Percentiles rank a stretch among this genome's conserved stretches.
Evolutionary conservation across 2,113 vertebrate genomes (phyloP).

Genomic region (Pelodiscus sinensis): DNA sequence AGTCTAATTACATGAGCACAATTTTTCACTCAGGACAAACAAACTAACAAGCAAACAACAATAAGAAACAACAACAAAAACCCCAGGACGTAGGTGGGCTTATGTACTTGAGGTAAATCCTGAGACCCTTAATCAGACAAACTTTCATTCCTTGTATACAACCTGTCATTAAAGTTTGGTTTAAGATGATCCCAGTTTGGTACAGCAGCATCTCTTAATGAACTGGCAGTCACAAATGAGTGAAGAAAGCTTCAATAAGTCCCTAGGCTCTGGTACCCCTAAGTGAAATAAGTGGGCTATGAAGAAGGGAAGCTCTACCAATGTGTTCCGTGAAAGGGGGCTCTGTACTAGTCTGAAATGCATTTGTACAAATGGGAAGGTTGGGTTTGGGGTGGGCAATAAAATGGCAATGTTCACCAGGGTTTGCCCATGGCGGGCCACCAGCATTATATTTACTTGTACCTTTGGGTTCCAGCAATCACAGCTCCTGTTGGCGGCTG

Average conservation of each 20-base stretch:
- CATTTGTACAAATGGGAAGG: not conserved
- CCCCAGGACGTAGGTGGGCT: not conserved
- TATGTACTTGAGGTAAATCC: not conserved
- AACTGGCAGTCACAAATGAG: not conserved
- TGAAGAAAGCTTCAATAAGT: rapidly evolving
- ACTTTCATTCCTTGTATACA: not conserved
- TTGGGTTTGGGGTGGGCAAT: too few species aligned
- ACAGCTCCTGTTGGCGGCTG: too few species aligned
- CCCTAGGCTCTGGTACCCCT: not conserved
- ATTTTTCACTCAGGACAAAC: not conserved
- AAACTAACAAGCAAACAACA: not conserved
- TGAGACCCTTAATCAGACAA: not conserved
- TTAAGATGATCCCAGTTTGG: not conserved
- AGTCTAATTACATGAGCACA: not conserved
- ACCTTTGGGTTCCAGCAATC: too few species aligned
- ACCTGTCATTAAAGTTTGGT: not conserved
- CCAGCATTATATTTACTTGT: too few species aligned
- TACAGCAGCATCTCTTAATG: not conserved
- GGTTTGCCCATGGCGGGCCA: too few species aligned
- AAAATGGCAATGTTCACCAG: too few species aligned
- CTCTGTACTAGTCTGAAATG: rapidly evolving
- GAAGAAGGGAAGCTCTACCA: not conserved
- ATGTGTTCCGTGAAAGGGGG: rapidly evolving
- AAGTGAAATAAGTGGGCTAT: not conserved
- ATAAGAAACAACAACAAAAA: not conserved